phyloP scores from a whole-genome alignment of 2,113 vertebrate genomes.

The Ancistrus triradiatus region DNA sequence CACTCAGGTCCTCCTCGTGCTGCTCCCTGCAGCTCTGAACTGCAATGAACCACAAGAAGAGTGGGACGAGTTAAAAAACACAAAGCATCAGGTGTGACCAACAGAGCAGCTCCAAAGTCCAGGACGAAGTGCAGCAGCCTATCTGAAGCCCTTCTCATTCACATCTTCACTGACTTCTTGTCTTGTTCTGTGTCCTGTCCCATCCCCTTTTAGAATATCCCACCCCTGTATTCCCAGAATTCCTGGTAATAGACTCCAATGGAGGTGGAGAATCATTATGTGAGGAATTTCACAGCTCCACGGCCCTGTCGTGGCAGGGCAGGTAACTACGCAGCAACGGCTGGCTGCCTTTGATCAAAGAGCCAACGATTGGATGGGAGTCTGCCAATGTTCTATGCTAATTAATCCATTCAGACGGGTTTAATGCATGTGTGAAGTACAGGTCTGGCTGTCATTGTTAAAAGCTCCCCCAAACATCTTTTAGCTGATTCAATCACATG shows the following conservation, averaged over 20 bases:
- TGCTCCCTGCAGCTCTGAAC: slow-evolving; percentile 64
- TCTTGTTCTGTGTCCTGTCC: slow-evolving; percentile 7
- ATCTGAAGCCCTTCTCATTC: slow-evolving; percentile 37
- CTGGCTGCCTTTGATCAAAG: slow-evolving; percentile 35
- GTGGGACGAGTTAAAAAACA: slow-evolving; percentile 25
- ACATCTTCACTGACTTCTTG: slow-evolving; percentile 20
- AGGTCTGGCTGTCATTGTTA: slow-evolving; percentile 18
- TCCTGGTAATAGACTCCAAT: slow-evolving; percentile 20
- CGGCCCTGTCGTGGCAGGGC: slow-evolving; percentile 4
- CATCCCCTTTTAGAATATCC: background rate
- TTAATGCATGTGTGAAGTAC: slow-evolving; percentile 19
- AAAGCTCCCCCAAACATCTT: background rate
- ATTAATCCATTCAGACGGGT: slow-evolving; percentile 12
- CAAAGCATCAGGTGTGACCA: slow-evolving; percentile 24
- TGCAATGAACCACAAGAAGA: slow-evolving; percentile 52
- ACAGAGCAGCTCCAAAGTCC: slow-evolving; percentile 52
- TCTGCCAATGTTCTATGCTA: slow-evolving; percentile 18
- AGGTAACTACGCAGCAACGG: slow-evolving; percentile 19
- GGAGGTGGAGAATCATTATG: slow-evolving; percentile 19
- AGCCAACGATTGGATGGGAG: slow-evolving; percentile 1
- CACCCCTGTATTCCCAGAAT: slow-evolving; percentile 21
- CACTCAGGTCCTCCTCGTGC: slow-evolving; percentile 50
- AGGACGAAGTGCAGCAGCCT: slow-evolving; percentile 51
- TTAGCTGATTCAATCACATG: slow-evolving; percentile 35
- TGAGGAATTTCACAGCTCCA: slow-evolving; percentile 23